Base-by-base conservation (phyloP, 2,113 vertebrate species). In the Scalopus aquaticus region DNA sequence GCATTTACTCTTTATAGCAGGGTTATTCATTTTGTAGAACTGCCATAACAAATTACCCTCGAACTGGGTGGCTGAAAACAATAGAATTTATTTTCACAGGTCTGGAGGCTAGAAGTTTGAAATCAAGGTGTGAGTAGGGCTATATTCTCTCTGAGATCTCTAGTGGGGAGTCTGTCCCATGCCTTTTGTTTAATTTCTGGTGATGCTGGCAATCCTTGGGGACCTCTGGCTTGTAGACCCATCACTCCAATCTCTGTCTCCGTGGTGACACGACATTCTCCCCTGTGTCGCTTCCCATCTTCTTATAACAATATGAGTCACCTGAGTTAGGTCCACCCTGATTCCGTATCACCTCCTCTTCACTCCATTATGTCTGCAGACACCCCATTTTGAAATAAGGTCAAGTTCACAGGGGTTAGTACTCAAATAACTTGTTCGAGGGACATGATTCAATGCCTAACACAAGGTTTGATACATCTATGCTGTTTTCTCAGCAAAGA, bases 361-460 rank as follows among this genome's bases (percentile, higher is more conserved):
- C 26, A 9, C 30, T 79, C 46, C 24, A 69, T 67, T 24, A 19
- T 8, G 6, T 74, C n/a, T 24, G 1, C 3, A 30, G 51, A 73
- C 51, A 70, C 44, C 12, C 24, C 12, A 28, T 74, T 84, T 91
- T 67, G 73, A 88, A 91, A 70, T 67, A 35, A 73, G 84, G 42
- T 35, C 58, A 51, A 77, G 26, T 42, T 60, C 64, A 28, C 22
- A 79, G 5, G 39, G 35, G 9, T 60, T n/a, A 32, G 64, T 13
- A 64, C n/a, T 19, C 16, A 42, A 8, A 17, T 30, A 51, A 32
- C 65, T 62, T 58, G 69, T 44, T n/a, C 3, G 19, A 37, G 19
- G 42, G 35, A 67, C 0, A 56, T 15, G 35, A 3, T 7, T 58
- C 17, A 9, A 22, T 10, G 13, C 28, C 5, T 0, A 30, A 30